These are phyloP conservation scores for Chloroceryle aenea DNA, from an alignment of 2,113 vertebrate species.

Conservation along the genomic window DNA sequence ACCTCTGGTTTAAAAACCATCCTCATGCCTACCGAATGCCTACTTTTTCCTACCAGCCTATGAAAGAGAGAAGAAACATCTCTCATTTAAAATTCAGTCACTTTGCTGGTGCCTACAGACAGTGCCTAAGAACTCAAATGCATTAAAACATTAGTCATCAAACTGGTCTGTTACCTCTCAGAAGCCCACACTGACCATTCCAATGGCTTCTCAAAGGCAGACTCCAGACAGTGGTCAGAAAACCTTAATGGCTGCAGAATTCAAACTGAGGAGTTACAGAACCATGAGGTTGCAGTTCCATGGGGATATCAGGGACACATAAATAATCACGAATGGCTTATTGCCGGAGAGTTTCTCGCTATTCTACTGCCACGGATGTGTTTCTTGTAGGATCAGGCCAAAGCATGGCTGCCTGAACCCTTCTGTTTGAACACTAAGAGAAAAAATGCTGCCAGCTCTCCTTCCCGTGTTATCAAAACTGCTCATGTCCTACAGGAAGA, in stretches of 20 bases:
- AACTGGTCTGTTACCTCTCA: too few species aligned
- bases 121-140: background rate
- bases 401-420: background rate
- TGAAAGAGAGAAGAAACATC: background rate
- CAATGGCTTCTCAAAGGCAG: background rate
- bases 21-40: background rate
- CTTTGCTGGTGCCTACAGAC: background rate
- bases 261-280: background rate
- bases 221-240: background rate
- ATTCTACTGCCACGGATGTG: background rate
- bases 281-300: background rate
- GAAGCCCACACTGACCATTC: background rate
- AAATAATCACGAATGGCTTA: background rate
- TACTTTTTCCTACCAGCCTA: background rate
- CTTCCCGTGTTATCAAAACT: background rate
- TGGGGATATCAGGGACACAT: background rate
- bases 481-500: background rate
- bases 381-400: background rate
- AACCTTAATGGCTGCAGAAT: background rate
- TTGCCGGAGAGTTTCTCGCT: background rate
- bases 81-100: background rate
- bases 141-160: background rate
- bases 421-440: background rate
- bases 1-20: background rate
- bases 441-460: background rate